Evolutionary conservation across 1,140 invertebrate species (phyloP).

Genomic region (Pachypsylla venusta): DNA sequence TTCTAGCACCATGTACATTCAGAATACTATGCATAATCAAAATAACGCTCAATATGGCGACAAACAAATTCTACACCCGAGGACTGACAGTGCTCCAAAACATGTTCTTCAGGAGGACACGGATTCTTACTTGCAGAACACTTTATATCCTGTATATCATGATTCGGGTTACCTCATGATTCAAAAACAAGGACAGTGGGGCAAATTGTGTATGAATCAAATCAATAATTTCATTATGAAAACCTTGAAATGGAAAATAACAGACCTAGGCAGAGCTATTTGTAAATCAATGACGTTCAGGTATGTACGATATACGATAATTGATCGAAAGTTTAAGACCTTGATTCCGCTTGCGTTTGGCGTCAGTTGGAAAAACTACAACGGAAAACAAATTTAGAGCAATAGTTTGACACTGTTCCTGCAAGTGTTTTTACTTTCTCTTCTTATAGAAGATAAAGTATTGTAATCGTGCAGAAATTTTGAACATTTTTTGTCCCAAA

Average conservation of each 20-base stretch:
- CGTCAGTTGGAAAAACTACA: too few species aligned
- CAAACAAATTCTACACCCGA: neutral
- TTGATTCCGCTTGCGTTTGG: too few species aligned
- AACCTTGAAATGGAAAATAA: constrained; percentile 41
- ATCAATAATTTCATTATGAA: constrained; percentile 40
- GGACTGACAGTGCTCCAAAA: neutral
- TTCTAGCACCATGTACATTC: constrained; percentile 56
- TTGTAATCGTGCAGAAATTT: too few species aligned
- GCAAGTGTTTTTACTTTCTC: too few species aligned
- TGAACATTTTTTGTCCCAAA: too few species aligned
- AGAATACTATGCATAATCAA: constrained; percentile 30
- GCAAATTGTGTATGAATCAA: constrained; percentile 51
- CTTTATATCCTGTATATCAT: constrained; percentile 23
- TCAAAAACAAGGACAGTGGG: constrained; percentile 58
- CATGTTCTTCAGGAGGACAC: neutral
- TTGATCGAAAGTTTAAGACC: too few species aligned
- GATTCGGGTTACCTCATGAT: constrained; percentile 48
- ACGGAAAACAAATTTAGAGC: too few species aligned
- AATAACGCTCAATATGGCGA: neutral
- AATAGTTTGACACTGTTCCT: too few species aligned
- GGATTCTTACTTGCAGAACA: constrained; percentile 3
- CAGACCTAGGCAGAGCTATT: constrained; percentile 51
- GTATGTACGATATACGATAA: too few species aligned
- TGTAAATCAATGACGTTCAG: constrained; percentile 62
- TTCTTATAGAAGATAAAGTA: too few species aligned